Conservation (phyloP, 2,888 invertebrate species). For the Nudaria mundana region DNA sequence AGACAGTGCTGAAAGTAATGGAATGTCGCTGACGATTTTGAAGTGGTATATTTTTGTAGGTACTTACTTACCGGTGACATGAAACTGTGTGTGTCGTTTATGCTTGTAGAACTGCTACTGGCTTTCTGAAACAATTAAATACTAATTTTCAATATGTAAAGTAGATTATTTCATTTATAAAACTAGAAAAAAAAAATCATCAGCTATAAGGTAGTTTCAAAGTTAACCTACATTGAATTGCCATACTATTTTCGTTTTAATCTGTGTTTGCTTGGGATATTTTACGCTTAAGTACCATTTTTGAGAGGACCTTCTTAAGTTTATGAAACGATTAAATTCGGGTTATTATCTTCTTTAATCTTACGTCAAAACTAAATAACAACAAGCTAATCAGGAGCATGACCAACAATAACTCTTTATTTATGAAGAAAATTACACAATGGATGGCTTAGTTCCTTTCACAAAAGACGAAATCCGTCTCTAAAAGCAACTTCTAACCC, state of each 20-base stretch:
- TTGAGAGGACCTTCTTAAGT: too few species aligned
- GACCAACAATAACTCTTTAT: background rate
- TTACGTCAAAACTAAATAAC: background rate
- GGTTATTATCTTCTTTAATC: background rate
- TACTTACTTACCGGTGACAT: slow-evolving; percentile 38
- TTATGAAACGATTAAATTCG: too few species aligned
- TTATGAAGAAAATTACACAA: slow-evolving; percentile 1
- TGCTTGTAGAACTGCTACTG: slow-evolving; percentile 14
- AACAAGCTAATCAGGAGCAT: background rate
- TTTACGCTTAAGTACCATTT: too few species aligned
- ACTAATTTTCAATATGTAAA: background rate
- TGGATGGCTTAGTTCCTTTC: background rate
- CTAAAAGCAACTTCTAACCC: slow-evolving; percentile 30
- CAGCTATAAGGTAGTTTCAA: too few species aligned
- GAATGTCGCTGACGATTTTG: background rate
- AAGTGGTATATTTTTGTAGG: background rate
- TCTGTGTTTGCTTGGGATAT: too few species aligned
- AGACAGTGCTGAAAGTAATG: slow-evolving; percentile 21
- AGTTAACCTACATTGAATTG: too few species aligned
- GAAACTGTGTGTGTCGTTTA: slow-evolving; percentile 17
- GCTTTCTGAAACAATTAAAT: slow-evolving; percentile 36
- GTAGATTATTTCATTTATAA: background rate
- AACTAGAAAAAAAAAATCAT: too few species aligned
- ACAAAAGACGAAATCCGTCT: slow-evolving; percentile 32
- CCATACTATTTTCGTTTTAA: too few species aligned